phyloP scores from a whole-genome alignment of 2,888 invertebrate genomes.

The Calliscelio sp. region DNA sequence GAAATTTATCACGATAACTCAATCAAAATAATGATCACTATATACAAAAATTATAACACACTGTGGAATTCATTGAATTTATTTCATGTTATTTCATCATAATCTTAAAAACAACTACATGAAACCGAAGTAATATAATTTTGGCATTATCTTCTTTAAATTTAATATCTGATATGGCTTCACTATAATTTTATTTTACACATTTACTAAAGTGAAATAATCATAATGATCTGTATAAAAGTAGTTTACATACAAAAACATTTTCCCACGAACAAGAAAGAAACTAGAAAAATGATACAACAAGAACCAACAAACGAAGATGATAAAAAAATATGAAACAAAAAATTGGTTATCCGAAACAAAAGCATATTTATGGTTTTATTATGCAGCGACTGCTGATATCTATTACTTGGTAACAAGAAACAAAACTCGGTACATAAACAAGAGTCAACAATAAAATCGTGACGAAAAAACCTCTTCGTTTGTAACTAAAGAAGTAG shows the following conservation, averaged over 20 bases:
- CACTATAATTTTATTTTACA: constrained; percentile 37
- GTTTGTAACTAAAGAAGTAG: constrained; percentile 6
- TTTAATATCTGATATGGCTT: constrained; percentile 51
- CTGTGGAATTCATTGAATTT: constrained; percentile 53
- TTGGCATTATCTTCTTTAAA: constrained; percentile 40
- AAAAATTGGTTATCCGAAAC: no score
- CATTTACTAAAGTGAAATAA: constrained; percentile 41
- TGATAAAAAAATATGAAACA: no score
- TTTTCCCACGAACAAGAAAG: background rate
- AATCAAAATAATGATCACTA: no score
- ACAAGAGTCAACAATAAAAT: constrained; percentile 26
- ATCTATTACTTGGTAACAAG: no score
- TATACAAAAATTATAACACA: constrained; percentile 42
- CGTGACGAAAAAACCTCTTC: background rate
- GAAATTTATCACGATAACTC: no score
- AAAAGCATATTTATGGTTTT: no score
- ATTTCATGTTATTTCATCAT: constrained; percentile 60
- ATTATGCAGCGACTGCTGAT: no score
- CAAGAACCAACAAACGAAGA: no score
- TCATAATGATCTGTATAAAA: constrained; percentile 14
- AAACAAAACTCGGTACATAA: no score
- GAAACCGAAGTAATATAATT: constrained; percentile 62
- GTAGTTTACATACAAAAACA: constrained; percentile 9
- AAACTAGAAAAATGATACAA: no score
- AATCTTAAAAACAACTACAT: constrained; percentile 62